phyloP scores from a whole-genome alignment of 1,140 invertebrate species.

The Drosophila triauraria region DNA sequence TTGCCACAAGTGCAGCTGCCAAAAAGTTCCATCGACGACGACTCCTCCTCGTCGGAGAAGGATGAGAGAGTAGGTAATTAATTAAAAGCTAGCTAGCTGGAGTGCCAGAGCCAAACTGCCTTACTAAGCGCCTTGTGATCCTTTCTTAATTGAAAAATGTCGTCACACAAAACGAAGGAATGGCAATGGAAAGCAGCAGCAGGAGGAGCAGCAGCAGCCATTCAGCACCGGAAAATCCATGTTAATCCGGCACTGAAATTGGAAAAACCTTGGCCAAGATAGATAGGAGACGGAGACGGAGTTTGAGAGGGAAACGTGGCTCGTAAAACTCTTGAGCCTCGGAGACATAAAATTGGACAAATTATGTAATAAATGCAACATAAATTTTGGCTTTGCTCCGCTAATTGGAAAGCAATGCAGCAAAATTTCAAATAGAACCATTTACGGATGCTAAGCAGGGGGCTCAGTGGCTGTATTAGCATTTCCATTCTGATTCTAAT shows the following conservation, averaged over 20 bases:
- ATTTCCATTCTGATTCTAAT: conserved; percentile 23
- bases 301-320: conserved; percentile 24
- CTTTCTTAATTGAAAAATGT: conserved; percentile 84
- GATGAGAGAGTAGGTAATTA: conserved; percentile 59
- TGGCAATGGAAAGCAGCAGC: conserved; percentile 26
- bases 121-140: conserved; percentile 82
- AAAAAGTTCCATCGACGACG: conserved; percentile 46
- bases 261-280: conserved; percentile 74
- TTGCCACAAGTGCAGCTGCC: conserved; percentile 60
- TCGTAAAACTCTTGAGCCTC: conserved; percentile 74
- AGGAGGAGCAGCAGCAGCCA: conserved; percentile 22
- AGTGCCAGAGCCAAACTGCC: conserved; percentile 65
- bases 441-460: conserved; percentile 50
- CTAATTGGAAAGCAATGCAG: conserved; percentile 81
- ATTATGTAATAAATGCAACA: conserved; percentile 84
- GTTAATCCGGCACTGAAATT: conserved; percentile 83
- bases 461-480: conserved; percentile 25
- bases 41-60: neutral
- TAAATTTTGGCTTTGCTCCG: conserved; percentile 77
- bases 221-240: conserved; percentile 70
- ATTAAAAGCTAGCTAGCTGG: conserved; percentile 60
- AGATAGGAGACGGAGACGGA: conserved; percentile 9
- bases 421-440: conserved; percentile 64
- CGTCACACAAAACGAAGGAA: conserved; percentile 66
- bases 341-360: conserved; percentile 71